Evolutionary conservation across 2,888 invertebrate genomes (phyloP).

Genomic region (Clostera curtula): DNA sequence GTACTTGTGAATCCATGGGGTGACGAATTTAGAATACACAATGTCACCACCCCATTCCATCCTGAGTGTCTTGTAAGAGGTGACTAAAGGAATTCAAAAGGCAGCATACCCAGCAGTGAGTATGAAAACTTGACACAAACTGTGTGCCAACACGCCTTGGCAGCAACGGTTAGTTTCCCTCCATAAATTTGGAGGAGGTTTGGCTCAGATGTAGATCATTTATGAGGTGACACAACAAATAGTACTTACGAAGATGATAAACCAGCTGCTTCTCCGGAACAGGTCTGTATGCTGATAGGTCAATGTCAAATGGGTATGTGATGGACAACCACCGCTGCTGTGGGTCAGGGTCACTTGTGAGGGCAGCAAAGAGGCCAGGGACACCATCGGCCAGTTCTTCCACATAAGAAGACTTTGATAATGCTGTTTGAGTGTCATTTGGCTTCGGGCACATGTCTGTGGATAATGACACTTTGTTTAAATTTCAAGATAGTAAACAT

Average conservation of each 20-base stretch:
- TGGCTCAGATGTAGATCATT: too few species aligned
- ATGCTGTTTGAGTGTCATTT: constrained; percentile 82
- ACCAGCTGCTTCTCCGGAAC: constrained; percentile 81
- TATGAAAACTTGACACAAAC: too few species aligned
- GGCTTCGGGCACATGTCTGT: constrained; percentile 93
- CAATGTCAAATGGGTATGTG: constrained; percentile 85
- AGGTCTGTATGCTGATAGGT: constrained; percentile 78
- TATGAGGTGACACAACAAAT: background rate
- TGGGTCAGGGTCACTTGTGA: constrained; percentile 86
- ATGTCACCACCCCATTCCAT: too few species aligned
- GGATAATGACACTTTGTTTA: constrained; percentile 14
- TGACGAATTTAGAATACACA: too few species aligned
- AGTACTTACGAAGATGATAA: constrained; percentile 80
- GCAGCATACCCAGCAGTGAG: too few species aligned
- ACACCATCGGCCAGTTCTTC: constrained; percentile 89
- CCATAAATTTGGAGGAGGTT: too few species aligned
- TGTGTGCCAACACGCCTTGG: too few species aligned
- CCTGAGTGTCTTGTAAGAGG: too few species aligned
- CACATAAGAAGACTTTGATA: constrained; percentile 87
- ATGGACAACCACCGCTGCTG: constrained; percentile 89
- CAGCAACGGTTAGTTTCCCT: too few species aligned
- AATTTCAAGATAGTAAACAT: background rate
- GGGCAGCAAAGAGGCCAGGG: constrained; percentile 87
- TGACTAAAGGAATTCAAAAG: too few species aligned
- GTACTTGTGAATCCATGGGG: too few species aligned